Base-by-base conservation (phyloP, 1,140 invertebrate species). In the Drosophila persimilis region DNA sequence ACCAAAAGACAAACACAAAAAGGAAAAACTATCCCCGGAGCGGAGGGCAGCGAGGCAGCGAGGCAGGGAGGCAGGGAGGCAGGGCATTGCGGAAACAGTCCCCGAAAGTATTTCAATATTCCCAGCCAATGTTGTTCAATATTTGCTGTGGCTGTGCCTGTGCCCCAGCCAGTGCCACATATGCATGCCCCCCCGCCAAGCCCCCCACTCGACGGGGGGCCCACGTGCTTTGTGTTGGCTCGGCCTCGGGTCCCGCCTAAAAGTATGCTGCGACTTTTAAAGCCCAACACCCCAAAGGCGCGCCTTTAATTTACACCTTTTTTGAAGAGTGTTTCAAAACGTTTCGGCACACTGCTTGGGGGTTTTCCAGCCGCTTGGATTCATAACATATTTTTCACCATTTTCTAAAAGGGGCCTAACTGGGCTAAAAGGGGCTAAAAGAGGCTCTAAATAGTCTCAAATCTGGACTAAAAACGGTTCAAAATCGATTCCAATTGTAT, bases 61-160 rank as follows among this genome's bases (percentile, higher is more conserved):
- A 20, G 20, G 20, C 20, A 20, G 20, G 20, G 24, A 20, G 20
- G 20, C 20, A 20, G 20, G 20, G 24, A 60, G n/a, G 6, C 7
- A 20, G 48, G 43, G 22, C 44, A 69, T 35, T 48, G 63, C 26
- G 66, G 63, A 69, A 57, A 29, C 51, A 39, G 59, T 64, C 26
- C 48, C 53, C 39, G 51, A 66, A 63, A 74, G 77, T 65, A 86
- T 74, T 85, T 86, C 77, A 81, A 81, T 86, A 86, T 86, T 86
- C 81, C 61, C 65, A 65, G 56, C 77, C 59, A 77, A 72, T 86
- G 73, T 65, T 77, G 77, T 71, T 78, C 74, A 81, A 88, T 86
- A 88, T 86, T 86, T 86, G 65, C 64, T 41, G 46, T 43, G 29
- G 39, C 59, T 50, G 54, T 24, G 57, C 58, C 47, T 17, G 51